These are phyloP conservation scores for Atta cephalotes DNA, from an alignment of 1,140 invertebrate genomes.

Conservation along the genomic window DNA sequence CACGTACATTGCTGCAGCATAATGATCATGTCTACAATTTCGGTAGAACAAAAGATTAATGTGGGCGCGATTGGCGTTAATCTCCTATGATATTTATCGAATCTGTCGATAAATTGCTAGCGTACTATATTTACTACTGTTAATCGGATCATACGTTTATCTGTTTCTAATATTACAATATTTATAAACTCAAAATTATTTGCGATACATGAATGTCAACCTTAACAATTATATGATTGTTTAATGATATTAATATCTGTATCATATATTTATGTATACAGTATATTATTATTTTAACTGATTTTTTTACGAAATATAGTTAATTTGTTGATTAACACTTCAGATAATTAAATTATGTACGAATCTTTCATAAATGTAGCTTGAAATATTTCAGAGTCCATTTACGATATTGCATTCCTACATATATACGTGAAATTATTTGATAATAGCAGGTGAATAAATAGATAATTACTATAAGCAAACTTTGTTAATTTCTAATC, in stretches of 20 bases:
- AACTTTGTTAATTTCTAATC: neutral
- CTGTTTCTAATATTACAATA: neutral
- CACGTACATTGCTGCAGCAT: neutral
- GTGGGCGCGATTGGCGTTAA: neutral
- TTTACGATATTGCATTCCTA: neutral
- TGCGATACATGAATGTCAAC: neutral
- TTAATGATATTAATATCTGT: neutral
- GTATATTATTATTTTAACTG: neutral
- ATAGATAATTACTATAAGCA: neutral
- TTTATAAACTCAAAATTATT: neutral
- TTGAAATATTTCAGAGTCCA: conserved; percentile 30
- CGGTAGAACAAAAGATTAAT: neutral
- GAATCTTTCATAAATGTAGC: neutral
- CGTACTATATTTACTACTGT: no score
- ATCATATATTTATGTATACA: neutral
- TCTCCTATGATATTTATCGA: neutral
- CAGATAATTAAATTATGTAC: neutral
- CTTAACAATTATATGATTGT: neutral
- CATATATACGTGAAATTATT: neutral
- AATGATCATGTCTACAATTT: neutral
- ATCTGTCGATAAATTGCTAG: no score
- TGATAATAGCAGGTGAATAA: neutral
- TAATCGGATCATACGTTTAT: no score
- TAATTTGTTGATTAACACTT: neutral
- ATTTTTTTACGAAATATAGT: neutral